A percentile compares a stretch with the other conserved stretches of the same genome.
Evolutionary conservation across 1,140 invertebrate genomes (phyloP).

Genomic region (Micrasema longulum): DNA sequence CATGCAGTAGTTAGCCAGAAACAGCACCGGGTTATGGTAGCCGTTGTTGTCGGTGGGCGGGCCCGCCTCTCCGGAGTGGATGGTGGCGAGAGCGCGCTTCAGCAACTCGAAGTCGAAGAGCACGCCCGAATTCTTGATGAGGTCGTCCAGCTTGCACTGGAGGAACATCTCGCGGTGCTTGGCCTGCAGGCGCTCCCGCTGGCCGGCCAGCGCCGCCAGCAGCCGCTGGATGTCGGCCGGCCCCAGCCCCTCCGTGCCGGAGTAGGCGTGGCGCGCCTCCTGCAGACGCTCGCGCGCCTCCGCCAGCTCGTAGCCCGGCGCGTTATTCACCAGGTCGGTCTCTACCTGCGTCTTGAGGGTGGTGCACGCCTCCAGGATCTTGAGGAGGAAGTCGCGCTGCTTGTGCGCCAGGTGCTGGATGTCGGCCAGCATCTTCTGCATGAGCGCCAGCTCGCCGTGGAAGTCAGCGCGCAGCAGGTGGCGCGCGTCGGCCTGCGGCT

Average conservation of each 20-base stretch:
- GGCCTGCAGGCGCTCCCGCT: slow-evolving; percentile 74
- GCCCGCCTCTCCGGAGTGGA: slow-evolving; percentile 70
- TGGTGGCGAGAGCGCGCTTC: slow-evolving; percentile 73
- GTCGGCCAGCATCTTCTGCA: slow-evolving; percentile 71
- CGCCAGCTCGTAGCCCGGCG: slow-evolving; percentile 73
- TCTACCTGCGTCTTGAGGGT: slow-evolving; percentile 80
- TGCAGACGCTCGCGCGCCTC: slow-evolving; percentile 74
- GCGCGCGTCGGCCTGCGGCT: slow-evolving; percentile 75
- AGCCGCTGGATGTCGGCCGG: slow-evolving; percentile 70
- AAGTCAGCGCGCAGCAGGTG: slow-evolving; percentile 75
- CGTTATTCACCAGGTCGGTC: slow-evolving; percentile 76
- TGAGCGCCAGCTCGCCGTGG: slow-evolving; percentile 65
- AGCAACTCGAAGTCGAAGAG: slow-evolving; percentile 75
- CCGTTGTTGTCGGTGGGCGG: slow-evolving; percentile 57
- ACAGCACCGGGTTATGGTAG: slow-evolving; percentile 74
- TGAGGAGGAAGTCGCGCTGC: slow-evolving; percentile 77
- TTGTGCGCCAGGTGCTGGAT: slow-evolving; percentile 74
- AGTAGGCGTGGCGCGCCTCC: slow-evolving; percentile 66
- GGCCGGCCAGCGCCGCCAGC: slow-evolving; percentile 69
- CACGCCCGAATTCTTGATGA: slow-evolving; percentile 74
- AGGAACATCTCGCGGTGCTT: slow-evolving; percentile 80
- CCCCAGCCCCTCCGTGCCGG: slow-evolving; percentile 55
- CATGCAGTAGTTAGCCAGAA: slow-evolving; percentile 81
- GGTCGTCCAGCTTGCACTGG: slow-evolving; percentile 78
- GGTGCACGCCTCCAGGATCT: slow-evolving; percentile 79